A percentile compares a stretch with the other conserved stretches of the same genome.
These are phyloP conservation scores for Lasiurus borealis DNA, from an alignment of 2,113 vertebrate species.

Conservation along the genomic window DNA sequence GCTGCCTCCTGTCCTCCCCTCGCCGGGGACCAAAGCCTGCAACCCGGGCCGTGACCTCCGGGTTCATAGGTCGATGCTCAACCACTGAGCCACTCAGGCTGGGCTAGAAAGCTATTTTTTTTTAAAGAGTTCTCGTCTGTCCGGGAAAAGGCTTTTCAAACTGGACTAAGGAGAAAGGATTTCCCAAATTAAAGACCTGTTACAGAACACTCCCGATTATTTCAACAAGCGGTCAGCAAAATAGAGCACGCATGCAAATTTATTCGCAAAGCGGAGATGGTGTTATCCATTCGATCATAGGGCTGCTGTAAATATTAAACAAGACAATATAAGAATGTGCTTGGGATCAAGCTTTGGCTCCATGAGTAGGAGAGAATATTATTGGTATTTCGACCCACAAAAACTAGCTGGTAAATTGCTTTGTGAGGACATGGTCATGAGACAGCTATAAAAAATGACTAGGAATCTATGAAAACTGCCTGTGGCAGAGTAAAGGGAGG, in stretches of 20 bases:
- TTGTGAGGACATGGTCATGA: background rate
- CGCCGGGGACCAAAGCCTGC: too few relatives aligned
- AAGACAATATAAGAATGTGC: background rate
- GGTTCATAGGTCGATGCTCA: too few relatives aligned
- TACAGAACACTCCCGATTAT: background rate
- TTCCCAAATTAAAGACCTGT: background rate
- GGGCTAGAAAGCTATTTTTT: too few relatives aligned
- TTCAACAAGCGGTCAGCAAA: background rate
- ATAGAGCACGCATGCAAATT: background rate
- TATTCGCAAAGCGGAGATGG: background rate
- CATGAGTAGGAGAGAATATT: background rate
- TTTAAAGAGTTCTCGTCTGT: background rate
- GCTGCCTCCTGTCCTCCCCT: too few relatives aligned
- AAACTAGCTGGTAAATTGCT: background rate
- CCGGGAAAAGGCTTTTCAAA: background rate
- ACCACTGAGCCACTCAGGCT: too few relatives aligned
- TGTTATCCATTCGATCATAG: background rate
- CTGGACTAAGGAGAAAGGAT: background rate
- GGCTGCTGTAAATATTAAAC: background rate
- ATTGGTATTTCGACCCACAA: background rate
- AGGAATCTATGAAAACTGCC: background rate
- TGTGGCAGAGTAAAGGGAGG: background rate
- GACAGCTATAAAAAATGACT: background rate
- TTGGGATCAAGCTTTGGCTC: background rate
- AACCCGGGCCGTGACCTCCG: too few relatives aligned